phyloP scores from a whole-genome alignment of 2,113 vertebrate species.

The Brienomyrus longianalis region DNA sequence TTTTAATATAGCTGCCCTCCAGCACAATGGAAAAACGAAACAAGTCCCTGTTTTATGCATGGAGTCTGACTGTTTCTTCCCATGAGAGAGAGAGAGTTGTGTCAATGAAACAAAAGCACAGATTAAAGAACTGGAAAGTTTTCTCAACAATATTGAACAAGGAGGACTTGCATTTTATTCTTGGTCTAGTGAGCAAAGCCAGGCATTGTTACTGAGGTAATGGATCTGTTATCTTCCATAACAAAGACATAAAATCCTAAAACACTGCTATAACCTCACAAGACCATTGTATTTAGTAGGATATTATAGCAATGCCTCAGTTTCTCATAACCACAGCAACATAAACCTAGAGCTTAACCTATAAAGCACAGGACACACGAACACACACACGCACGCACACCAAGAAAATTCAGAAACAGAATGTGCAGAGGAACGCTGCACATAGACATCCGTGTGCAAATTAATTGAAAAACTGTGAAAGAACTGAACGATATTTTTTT shows the following conservation, averaged over 20 bases:
- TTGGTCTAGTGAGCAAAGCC: neutral
- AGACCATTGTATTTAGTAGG: neutral
- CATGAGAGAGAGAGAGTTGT: neutral
- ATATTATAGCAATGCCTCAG: neutral
- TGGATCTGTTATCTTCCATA: neutral
- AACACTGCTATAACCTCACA: neutral
- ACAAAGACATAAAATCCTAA: neutral
- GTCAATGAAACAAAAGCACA: neutral
- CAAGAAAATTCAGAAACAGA: neutral
- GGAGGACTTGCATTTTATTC: neutral
- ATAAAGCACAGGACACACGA: neutral
- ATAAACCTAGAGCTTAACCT: neutral
- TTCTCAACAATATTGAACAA: neutral
- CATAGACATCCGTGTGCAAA: neutral
- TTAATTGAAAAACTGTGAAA: no score
- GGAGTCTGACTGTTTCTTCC: neutral
- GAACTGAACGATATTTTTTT: no score
- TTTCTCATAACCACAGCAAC: neutral
- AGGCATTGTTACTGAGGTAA: neutral
- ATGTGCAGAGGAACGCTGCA: neutral
- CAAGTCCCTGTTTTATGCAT: neutral
- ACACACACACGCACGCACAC: neutral
- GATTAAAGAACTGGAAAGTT: neutral
- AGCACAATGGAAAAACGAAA: neutral
- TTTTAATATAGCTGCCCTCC: neutral